phyloP scores from a whole-genome alignment of 1,140 invertebrate species.

The Ceratina calcarata region DNA sequence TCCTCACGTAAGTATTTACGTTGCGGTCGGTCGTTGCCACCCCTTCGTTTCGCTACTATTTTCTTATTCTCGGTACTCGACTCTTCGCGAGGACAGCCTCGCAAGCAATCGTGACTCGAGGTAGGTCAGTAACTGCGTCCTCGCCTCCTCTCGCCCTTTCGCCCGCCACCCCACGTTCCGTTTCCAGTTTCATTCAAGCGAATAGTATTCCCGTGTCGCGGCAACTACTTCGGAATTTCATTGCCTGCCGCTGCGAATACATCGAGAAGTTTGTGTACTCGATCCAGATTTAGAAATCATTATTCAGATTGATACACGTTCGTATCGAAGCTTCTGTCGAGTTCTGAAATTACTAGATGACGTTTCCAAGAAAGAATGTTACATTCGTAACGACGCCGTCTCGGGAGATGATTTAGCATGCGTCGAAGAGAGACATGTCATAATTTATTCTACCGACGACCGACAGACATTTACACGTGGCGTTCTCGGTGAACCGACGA shows the following conservation, averaged over 20 bases:
- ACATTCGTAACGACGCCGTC: no score
- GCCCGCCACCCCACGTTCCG: neutral
- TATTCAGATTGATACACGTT: neutral
- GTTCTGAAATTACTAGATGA: neutral
- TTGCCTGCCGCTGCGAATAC: neutral
- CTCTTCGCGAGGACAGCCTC: constrained; percentile 15
- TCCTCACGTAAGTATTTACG: constrained; percentile 17
- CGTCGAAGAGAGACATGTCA: no score
- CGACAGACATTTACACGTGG: constrained; percentile 29
- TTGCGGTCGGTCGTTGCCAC: constrained; percentile 7
- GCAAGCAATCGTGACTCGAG: constrained; percentile 24
- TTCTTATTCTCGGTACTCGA: constrained; percentile 5
- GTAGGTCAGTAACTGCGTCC: constrained; percentile 48
- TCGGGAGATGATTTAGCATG: no score
- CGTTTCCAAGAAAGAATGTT: no score
- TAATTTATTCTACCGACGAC: constrained; percentile 39
- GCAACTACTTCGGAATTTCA: neutral
- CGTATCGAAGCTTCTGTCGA: neutral
- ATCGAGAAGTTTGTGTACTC: neutral
- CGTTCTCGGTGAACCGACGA: no score
- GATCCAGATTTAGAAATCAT: neutral
- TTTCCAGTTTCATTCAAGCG: constrained; percentile 9
- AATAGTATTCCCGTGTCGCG: neutral
- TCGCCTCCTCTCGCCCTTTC: neutral
- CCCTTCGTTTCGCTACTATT: constrained; percentile 11